Base-by-base conservation (phyloP, 2,888 invertebrate species). In the Hyppa rectilinea region DNA sequence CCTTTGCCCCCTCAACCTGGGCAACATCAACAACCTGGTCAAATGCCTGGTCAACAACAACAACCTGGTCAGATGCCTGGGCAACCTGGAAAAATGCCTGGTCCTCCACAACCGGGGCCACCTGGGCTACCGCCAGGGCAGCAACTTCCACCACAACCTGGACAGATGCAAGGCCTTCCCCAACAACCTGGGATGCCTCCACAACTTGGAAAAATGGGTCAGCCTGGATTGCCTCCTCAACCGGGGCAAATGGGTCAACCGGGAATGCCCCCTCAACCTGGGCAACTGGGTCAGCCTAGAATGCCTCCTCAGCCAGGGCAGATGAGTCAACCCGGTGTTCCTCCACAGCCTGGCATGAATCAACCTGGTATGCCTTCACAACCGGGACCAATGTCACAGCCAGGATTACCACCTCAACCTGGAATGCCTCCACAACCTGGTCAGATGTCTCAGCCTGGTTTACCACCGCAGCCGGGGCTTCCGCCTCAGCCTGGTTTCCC, bases 391-490 rank as follows among this genome's bases (percentile, higher is more conserved):
- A 74, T 78, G 52, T 38, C 81, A 10, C 66, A 75, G 45, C 72
- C 72, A 12, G 81, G 81, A 23, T 34, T 76, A 45, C 75, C 63
- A 0, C 45, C 70, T 0, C 89, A 88, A 63, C 85, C 70, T 31
- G 71, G 75, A 17, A 92, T 94, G 91, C 92, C 72, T 2, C 20
- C 50, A 1, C 81, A 81, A 34, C 75, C 73, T 10, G 81, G 81
- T 10, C 81, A 78, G 10, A 58, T 78, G 26, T 68, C 62, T 10
- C 75, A 84, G 60, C 45, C 86, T 71, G 79, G 83, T 3, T 78
- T 85, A 58, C 85, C 79, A 4, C 17, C 64, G 74, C 52, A 62
- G 59, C 47, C 81, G 10, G 81, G 81, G n/a, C 64, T 78, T 14
- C 81, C 78, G 87, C 49, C 76, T 12, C 75, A 82, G 63, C 50